A percentile compares a stretch with the other conserved stretches of the same genome.
Conservation (phyloP, 1,140 invertebrate species). For the Conus ventricosus region DNA sequence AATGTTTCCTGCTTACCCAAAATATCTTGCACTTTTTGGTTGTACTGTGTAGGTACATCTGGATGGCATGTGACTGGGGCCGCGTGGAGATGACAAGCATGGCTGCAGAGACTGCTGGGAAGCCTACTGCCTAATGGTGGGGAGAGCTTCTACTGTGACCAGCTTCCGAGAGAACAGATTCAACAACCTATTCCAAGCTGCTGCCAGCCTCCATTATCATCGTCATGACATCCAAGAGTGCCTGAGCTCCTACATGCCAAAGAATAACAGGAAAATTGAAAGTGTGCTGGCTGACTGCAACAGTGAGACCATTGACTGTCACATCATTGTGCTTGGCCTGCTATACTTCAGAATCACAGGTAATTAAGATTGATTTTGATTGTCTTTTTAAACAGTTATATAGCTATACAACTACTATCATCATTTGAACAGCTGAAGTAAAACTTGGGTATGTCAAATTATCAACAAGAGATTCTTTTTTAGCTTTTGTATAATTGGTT, state of each 20-base stretch:
- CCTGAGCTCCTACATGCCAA: background rate
- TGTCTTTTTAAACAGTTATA: background rate
- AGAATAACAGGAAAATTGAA: background rate
- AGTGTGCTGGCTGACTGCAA: background rate
- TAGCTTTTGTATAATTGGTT: too few relatives aligned
- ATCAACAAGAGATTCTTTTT: too few relatives aligned
- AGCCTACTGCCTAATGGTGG: background rate
- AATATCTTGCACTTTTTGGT: too few relatives aligned
- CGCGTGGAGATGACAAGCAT: constrained; percentile 32
- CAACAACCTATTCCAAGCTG: constrained; percentile 17
- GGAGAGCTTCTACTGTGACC: background rate
- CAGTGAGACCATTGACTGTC: background rate
- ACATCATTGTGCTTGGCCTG: background rate
- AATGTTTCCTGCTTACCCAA: too few relatives aligned
- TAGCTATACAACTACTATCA: too few relatives aligned
- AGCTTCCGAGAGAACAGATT: constrained; percentile 2
- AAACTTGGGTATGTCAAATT: too few relatives aligned
- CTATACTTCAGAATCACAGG: background rate
- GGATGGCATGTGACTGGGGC: constrained; percentile 10
- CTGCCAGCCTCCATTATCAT: constrained; percentile 22
- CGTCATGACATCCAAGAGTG: background rate
- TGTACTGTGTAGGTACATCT: background rate
- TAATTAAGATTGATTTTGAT: background rate
- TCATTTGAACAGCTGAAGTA: too few relatives aligned
- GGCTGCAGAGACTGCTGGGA: constrained; percentile 18